Percentiles rank a stretch among this genome's conserved stretches.
phyloP scores from a whole-genome alignment of 2,113 vertebrate genomes.

The Pomatostomus ruficeps region DNA sequence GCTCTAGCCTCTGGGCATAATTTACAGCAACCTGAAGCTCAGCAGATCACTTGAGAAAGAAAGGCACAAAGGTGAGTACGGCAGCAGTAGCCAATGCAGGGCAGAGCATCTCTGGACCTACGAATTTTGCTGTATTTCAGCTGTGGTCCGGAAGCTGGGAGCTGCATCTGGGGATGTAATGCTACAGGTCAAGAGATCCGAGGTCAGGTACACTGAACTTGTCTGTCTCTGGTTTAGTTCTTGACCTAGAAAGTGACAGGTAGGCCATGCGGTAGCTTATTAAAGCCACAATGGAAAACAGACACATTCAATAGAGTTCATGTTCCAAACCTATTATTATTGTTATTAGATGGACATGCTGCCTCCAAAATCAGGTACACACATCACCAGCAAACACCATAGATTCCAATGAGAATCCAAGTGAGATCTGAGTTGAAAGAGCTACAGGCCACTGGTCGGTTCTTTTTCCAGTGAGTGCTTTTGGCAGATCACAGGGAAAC shows the following conservation, averaged over 20 bases:
- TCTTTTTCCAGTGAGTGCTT: neutral
- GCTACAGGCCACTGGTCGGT: neutral
- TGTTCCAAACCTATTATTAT: neutral
- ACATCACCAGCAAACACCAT: neutral
- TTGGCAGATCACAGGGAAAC: neutral
- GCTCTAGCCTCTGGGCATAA: neutral
- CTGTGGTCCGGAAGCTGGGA: neutral
- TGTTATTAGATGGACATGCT: neutral
- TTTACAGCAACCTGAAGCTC: neutral
- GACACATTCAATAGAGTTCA: neutral
- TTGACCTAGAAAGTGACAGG: neutral
- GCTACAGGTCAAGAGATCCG: neutral
- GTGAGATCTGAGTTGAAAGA: neutral
- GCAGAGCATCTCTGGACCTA: neutral
- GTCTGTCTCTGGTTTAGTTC: neutral
- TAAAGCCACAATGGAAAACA: rapidly evolving
- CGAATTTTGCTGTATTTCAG: neutral
- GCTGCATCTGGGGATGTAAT: neutral
- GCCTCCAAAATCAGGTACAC: neutral
- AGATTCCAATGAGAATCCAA: neutral
- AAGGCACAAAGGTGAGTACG: neutral
- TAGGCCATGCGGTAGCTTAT: neutral
- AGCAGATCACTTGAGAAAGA: neutral
- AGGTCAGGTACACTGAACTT: neutral
- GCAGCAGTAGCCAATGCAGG: neutral